phyloP scores from a whole-genome alignment of 2,797 vertebrate genomes.

The Rhodeus uyekii region DNA sequence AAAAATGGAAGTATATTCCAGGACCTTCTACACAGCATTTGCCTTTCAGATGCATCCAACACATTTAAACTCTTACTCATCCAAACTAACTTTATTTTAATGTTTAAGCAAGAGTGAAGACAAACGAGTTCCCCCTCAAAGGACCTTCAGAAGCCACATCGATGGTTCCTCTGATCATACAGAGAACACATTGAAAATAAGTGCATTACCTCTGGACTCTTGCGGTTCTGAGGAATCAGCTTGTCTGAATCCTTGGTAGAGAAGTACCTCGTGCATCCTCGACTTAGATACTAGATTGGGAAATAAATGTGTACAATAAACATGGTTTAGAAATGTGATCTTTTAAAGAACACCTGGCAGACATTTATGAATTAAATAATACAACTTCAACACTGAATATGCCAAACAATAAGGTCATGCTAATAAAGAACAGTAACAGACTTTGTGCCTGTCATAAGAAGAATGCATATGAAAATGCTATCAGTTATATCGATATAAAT shows the following conservation, averaged over 20 bases:
- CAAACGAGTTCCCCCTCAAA: not conserved
- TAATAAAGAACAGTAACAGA: not conserved
- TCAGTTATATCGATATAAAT: too few relatives aligned
- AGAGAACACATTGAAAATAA: not conserved
- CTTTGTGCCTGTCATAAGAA: not conserved
- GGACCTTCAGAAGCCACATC: not conserved
- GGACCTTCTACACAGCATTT: not conserved
- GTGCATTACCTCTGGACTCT: conserved; percentile 90
- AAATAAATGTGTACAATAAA: not conserved
- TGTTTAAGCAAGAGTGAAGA: not conserved
- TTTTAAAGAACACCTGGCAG: not conserved
- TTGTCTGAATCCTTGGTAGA: conserved; percentile 93
- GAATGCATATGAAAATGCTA: not conserved
- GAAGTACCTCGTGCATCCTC: conserved; percentile 95
- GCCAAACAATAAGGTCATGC: conserved; percentile 9
- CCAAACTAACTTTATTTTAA: not conserved
- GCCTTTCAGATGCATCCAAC: not conserved
- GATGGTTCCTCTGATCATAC: not conserved
- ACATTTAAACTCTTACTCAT: not conserved
- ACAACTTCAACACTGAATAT: not conserved
- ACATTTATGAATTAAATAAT: not conserved
- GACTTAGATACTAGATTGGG: conserved; percentile 89
- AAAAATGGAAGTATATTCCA: too few relatives aligned
- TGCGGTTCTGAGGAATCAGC: conserved; percentile 91
- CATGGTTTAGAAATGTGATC: not conserved